Evolutionary conservation across 1,140 invertebrate species (phyloP).

Genomic region (Temnothorax nylanderi): DNA sequence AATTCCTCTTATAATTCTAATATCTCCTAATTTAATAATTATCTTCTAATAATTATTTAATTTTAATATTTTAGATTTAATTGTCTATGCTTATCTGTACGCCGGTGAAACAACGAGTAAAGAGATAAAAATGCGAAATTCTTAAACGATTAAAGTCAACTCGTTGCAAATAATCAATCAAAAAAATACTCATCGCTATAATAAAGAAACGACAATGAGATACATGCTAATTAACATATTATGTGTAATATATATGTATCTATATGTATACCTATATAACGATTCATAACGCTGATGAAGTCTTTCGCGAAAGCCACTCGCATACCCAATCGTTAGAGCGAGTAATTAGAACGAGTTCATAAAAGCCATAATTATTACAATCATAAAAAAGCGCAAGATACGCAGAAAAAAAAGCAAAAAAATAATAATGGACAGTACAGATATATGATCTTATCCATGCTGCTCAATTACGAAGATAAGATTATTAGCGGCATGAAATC

Average conservation of each 20-base stretch:
- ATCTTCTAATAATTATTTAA: conserved; percentile 8
- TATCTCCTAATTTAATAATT: neutral
- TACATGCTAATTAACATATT: neutral
- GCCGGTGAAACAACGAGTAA: neutral
- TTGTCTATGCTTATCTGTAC: neutral
- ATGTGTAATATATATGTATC: no score
- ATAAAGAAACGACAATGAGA: neutral
- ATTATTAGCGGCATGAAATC: conserved; percentile 10
- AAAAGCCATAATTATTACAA: conserved; percentile 43
- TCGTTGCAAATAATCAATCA: neutral
- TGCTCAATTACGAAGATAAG: neutral
- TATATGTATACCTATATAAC: neutral
- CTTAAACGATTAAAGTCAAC: neutral
- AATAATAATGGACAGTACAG: neutral
- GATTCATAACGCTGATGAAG: neutral
- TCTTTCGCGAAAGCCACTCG: neutral
- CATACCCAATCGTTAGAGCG: conserved; percentile 23
- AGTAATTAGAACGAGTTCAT: conserved; percentile 39
- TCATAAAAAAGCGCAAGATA: neutral
- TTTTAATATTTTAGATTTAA: neutral
- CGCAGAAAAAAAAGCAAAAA: neutral
- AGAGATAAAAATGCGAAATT: neutral
- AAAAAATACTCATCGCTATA: neutral
- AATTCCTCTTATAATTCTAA: neutral
- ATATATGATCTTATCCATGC: neutral